Conservation (phyloP, 1,140 invertebrate genomes). For the Protaetia brevitarsis region DNA sequence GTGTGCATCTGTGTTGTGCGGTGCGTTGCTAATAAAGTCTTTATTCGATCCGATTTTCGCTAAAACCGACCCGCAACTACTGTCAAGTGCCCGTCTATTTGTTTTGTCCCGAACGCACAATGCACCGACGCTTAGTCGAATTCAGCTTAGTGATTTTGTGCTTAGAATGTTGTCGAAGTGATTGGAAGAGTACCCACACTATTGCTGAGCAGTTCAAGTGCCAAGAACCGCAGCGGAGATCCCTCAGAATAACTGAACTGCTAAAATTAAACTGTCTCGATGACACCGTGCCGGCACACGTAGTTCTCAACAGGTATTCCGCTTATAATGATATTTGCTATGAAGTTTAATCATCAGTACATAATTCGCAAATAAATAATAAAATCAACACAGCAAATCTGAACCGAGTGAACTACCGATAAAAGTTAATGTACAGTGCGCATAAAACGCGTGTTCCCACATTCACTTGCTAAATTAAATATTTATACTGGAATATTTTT, state of each 20-base stretch:
- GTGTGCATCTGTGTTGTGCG: neutral
- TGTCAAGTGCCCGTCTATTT: neutral
- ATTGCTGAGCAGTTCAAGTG: neutral
- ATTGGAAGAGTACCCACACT: neutral
- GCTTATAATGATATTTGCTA: too few species aligned
- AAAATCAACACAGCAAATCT: too few species aligned
- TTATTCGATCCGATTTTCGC: neutral
- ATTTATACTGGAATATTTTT: too few species aligned
- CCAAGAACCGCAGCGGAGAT: neutral
- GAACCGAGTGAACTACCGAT: too few species aligned
- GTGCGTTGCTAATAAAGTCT: neutral
- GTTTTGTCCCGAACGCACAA: neutral
- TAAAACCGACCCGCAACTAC: neutral
- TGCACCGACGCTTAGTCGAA: neutral
- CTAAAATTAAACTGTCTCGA: constrained; percentile 10
- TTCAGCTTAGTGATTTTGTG: neutral
- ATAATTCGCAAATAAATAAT: too few species aligned
- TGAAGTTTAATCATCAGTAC: too few species aligned
- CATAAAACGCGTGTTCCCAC: too few species aligned
- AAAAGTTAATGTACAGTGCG: too few species aligned
- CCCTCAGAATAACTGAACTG: neutral
- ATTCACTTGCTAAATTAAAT: too few species aligned
- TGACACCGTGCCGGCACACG: neutral
- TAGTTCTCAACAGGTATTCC: neutral
- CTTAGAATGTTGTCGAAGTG: neutral